Evolutionary conservation across 2,797 vertebrate species (phyloP), one percentile per base, ranked within the genome.

Genomic region (Schizopygopsis malacanthus): DNA sequence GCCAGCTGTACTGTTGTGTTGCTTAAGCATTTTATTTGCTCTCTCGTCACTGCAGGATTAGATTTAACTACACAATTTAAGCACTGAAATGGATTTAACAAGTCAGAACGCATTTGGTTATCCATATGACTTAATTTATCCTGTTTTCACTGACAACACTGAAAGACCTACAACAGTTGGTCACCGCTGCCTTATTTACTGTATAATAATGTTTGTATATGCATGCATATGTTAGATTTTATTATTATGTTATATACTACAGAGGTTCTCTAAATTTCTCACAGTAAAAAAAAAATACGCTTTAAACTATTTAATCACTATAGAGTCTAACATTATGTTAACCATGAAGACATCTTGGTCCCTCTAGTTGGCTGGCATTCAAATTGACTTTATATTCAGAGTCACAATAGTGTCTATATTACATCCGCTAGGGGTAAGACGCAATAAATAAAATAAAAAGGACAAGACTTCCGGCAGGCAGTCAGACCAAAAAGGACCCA

Each of bases 1-100:
- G 56, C 77, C 69, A 87, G 69, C 69, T 75, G 71, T 47, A 47
- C 70, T 81, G 82, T 84, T 52, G 22, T 41, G 28, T 59, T 82
- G 52, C 75, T 84, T 70, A 78, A 85, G 50, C 63, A 85, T 79
- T 87, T 78, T 69, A 85, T 87, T 85, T 85, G 43, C 83, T 81
- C 41, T 71, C 83, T 81, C 50, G 63, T 85, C 69, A 70, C 75
- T 78, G 73, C 63, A 85, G 83, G 83, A 82, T 87, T 82, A 78
- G 43, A 71, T 76, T 81, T 84, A 70, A 78, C 82, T 71, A 39
- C 61, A 84, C 50, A 61, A 71, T 87, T 87, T 87, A 82, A 87
- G 75, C 63, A 71, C 63, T 75, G 70, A 79, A 45, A 59, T 33
- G n/a, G 39, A 41, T 69, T 85, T 87, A 87, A 54, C 33, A 70